Evolutionary conservation across 1,140 invertebrate species (phyloP).

Genomic region (Euura lappo): DNA sequence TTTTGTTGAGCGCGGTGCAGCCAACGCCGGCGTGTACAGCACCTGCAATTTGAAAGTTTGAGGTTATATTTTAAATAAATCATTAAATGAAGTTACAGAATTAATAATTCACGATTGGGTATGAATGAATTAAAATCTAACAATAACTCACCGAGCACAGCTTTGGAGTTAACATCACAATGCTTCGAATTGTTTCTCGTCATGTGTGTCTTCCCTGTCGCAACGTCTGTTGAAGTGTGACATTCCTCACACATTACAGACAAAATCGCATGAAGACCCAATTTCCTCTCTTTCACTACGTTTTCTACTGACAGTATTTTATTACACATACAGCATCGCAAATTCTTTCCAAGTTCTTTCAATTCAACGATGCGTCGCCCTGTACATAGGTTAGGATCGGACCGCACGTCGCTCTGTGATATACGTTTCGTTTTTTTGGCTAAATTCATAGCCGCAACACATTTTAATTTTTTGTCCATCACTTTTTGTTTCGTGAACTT

Average conservation of each 20-base stretch:
- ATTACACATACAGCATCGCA: constrained; percentile 4
- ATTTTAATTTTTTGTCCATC: not conserved
- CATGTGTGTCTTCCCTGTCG: constrained; percentile 12
- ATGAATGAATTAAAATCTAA: not conserved
- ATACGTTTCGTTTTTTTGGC: not conserved
- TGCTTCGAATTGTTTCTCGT: not conserved
- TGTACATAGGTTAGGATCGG: not conserved
- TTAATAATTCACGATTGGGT: not conserved
- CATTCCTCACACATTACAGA: constrained; percentile 14
- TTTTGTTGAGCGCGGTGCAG: constrained; percentile 19
- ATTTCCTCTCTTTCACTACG: constrained; percentile 15
- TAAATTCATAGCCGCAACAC: not conserved
- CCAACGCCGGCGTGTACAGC: constrained; percentile 17
- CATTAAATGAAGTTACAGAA: not conserved
- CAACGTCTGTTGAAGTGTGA: not conserved
- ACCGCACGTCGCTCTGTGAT: not conserved
- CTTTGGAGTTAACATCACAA: constrained; percentile 17
- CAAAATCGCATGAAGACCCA: constrained; percentile 14
- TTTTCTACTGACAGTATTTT: constrained; percentile 16
- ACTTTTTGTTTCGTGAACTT: not conserved
- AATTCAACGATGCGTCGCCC: constrained; percentile 18
- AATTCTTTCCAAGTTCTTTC: constrained; percentile 3
- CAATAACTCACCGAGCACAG: constrained; percentile 17
- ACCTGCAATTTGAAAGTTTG: too few relatives aligned
- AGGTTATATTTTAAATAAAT: not conserved